Base-by-base conservation (phyloP, 2,113 vertebrate species). In the Megaptera novaeangliae region DNA sequence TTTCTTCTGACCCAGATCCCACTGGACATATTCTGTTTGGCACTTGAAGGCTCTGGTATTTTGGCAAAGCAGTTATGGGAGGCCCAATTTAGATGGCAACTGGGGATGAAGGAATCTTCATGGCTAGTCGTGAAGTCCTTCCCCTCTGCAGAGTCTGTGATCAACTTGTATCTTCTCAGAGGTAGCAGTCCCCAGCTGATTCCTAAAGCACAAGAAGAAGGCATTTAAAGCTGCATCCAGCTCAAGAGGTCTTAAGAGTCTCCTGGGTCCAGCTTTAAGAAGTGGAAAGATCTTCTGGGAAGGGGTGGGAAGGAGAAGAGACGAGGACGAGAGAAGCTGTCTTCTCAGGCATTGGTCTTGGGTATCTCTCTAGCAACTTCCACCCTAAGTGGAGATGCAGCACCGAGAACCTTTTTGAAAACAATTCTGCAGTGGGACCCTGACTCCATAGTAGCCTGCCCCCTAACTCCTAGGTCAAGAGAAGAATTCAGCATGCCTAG, bases 81-180 rank as follows among this genome's bases (percentile, higher is more conserved):
- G 81, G 88, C 81, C 97, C 91, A 49, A 81, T 88, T 71, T 68
- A 92, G 74, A 92, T 4, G 77, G 81, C 88, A 95, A 94, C 66
- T 63, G 80, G 95, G 92, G 61, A 95, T 12, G 6, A 96, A 88
- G 77, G 80, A 41, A 39, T 97, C 94, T 96, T 92, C 61, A 2
- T 39, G 66, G 63, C 94, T 72, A 0, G 21, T 27, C 72, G 93
- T 92, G 74, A 90, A 68, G 81, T 89, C 61, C 84, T 94, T 97
- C 96, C 84, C 94, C 82, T 97, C 88, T 95, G 95, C 1, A 31
- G 91, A 10, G 31, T 90, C 96, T 84, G 75, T 15, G 75, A 95
- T 95, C 55, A 96, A 74, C 94, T 83, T 7, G 21, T 82, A 57
- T 96, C 97, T 98, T 96, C 97, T 97, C 88, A 97, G 97, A 98